Percentiles rank a stretch among this genome's conserved stretches.
These are phyloP conservation scores for Pyxicephalus adspersus DNA, from an alignment of 2,113 vertebrate species.

Conservation along the genomic window DNA sequence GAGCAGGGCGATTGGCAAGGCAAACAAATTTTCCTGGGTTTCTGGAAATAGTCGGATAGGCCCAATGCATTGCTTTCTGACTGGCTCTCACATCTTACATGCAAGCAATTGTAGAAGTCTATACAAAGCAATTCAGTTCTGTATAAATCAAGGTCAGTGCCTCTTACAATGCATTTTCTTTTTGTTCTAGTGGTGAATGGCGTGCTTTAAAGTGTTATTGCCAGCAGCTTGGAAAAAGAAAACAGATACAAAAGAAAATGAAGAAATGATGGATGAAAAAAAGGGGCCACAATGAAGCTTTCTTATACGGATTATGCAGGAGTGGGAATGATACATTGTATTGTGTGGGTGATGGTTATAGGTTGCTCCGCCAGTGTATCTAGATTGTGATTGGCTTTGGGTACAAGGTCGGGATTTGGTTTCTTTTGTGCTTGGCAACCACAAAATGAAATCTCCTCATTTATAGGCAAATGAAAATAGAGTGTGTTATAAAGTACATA, in stretches of 20 bases:
- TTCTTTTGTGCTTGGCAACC: neutral
- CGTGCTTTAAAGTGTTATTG: slow-evolving; percentile 32
- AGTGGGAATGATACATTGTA: neutral
- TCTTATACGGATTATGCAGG: neutral
- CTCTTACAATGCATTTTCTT: slow-evolving; percentile 16
- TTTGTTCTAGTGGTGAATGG: slow-evolving; percentile 16
- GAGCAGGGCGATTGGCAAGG: slow-evolving; percentile 59
- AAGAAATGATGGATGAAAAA: slow-evolving; percentile 23
- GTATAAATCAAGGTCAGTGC: slow-evolving; percentile 35
- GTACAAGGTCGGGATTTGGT: slow-evolving; percentile 1
- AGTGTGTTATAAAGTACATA: too few species aligned
- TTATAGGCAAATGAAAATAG: too few species aligned
- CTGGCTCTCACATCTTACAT: neutral
- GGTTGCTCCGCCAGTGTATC: neutral
- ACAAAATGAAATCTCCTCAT: too few species aligned
- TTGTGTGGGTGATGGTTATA: neutral
- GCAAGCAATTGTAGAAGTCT: neutral
- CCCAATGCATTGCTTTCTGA: neutral
- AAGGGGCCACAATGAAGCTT: neutral
- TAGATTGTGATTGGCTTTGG: neutral
- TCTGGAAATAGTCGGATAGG: slow-evolving; percentile 35
- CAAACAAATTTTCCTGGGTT: slow-evolving; percentile 51
- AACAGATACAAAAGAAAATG: slow-evolving; percentile 32
- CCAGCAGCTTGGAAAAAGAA: neutral
- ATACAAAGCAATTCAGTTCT: slow-evolving; percentile 7